Conservation (phyloP, 2,888 invertebrate species). For the Perdita meconis region DNA sequence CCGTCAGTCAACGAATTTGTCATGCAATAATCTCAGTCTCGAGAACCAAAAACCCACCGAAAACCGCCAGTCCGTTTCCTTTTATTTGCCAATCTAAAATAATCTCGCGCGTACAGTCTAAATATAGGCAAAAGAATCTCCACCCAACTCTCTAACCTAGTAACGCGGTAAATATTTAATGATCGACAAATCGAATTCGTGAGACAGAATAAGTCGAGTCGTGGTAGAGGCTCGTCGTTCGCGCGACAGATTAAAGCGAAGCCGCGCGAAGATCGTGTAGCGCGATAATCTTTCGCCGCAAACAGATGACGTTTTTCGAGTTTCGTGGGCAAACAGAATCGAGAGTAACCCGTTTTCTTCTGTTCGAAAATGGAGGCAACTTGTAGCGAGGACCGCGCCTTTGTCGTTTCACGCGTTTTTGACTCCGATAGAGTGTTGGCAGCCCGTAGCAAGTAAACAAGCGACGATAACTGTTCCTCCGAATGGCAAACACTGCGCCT, state of each 20-base stretch:
- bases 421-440: slow-evolving; percentile 21
- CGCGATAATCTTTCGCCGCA: slow-evolving; percentile 36
- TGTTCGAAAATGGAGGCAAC: slow-evolving; percentile 10
- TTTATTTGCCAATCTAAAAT: not conserved
- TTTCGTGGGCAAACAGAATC: slow-evolving; percentile 47
- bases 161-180: not conserved
- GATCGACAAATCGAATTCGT: not conserved
- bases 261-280: slow-evolving; percentile 6
- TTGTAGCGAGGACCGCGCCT: slow-evolving; percentile 42
- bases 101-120: too few relatives aligned
- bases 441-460: slow-evolving; percentile 43
- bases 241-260: slow-evolving; percentile 19
- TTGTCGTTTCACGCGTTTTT: slow-evolving; percentile 39
- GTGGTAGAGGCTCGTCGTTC: not conserved
- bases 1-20: slow-evolving; percentile 59
- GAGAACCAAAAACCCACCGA: slow-evolving; percentile 17
- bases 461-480: slow-evolving; percentile 42
- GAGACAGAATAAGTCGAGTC: not conserved
- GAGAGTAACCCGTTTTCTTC: slow-evolving; percentile 31
- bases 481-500: slow-evolving; percentile 23
- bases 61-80: slow-evolving; percentile 26
- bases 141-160: too few relatives aligned
- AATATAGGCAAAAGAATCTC: too few relatives aligned
- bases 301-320: slow-evolving; percentile 23
- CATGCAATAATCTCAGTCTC: slow-evolving; percentile 44